Evolutionary conservation across 2,888 invertebrate genomes (phyloP).

Genomic region (Zaprionus obscuricornis): DNA sequence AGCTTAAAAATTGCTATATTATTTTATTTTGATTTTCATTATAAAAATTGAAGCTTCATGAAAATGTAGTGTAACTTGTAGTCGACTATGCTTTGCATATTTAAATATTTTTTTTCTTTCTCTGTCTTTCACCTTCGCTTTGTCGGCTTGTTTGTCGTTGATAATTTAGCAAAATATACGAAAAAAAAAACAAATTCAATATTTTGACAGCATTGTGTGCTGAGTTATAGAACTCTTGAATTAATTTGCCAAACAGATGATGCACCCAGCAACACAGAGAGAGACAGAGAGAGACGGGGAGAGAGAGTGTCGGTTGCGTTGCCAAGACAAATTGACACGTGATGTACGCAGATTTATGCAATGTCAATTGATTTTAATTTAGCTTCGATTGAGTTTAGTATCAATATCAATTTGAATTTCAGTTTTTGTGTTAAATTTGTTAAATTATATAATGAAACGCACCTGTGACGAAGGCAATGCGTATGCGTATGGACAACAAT

Average conservation of each 20-base stretch:
- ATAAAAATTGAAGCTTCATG: too few relatives aligned
- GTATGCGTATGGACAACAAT: neutral
- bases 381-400: too few relatives aligned
- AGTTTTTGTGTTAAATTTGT: too few relatives aligned
- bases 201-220: constrained; percentile 71
- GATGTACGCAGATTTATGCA: too few relatives aligned
- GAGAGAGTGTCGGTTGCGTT: constrained; percentile 22
- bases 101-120: neutral
- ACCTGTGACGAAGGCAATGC: constrained; percentile 25
- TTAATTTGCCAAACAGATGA: constrained; percentile 65
- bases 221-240: constrained; percentile 68
- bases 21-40: too few relatives aligned
- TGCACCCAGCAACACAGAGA: constrained; percentile 2
- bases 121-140: constrained; percentile 7
- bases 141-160: constrained; percentile 58
- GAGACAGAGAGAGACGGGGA: neutral
- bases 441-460: constrained; percentile 42
- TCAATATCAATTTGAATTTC: too few relatives aligned
- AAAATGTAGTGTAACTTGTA: constrained; percentile 32
- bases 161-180: constrained; percentile 54
- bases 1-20: too few relatives aligned
- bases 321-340: constrained; percentile 46
- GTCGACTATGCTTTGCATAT: constrained; percentile 4
- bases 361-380: too few relatives aligned
- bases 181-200: constrained; percentile 53